Percentiles rank a stretch among this genome's conserved stretches.
phyloP scores from a whole-genome alignment of 2,888 invertebrate species.

The Troides helena region DNA sequence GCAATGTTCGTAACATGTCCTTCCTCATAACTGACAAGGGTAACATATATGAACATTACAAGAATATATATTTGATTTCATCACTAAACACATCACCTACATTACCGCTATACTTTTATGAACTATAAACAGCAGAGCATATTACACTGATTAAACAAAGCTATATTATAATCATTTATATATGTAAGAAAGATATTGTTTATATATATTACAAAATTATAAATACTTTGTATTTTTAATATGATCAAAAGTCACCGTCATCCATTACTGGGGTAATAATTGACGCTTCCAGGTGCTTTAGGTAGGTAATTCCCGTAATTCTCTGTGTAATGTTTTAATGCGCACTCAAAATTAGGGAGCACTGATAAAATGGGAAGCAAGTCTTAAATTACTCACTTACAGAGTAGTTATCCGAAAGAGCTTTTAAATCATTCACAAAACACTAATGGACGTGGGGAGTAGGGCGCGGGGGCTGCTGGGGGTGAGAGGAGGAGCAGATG shows the following conservation, averaged over 20 bases:
- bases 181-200: too few relatives aligned
- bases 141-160: too few relatives aligned
- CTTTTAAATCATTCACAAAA: slow-evolving; percentile 82
- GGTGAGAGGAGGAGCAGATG: slow-evolving; percentile 59
- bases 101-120: too few relatives aligned
- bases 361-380: slow-evolving; percentile 79
- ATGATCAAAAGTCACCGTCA: slow-evolving; percentile 8
- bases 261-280: slow-evolving; percentile 6
- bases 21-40: too few relatives aligned
- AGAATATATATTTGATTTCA: too few relatives aligned
- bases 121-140: too few relatives aligned
- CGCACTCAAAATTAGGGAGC: slow-evolving; percentile 78
- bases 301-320: slow-evolving; percentile 31
- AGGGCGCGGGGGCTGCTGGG: slow-evolving; percentile 41
- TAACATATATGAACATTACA: too few relatives aligned
- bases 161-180: too few relatives aligned
- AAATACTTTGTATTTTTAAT: slow-evolving; percentile 3
- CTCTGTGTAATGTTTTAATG: slow-evolving; percentile 73
- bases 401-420: slow-evolving; percentile 81
- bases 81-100: too few relatives aligned
- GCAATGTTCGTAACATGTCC: too few relatives aligned
- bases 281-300: slow-evolving; percentile 25
- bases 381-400: slow-evolving; percentile 81
- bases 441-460: slow-evolving; percentile 78
- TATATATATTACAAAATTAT: too few relatives aligned